phyloP scores from a whole-genome alignment of 2,113 vertebrate species.

The Morone chrysops region DNA sequence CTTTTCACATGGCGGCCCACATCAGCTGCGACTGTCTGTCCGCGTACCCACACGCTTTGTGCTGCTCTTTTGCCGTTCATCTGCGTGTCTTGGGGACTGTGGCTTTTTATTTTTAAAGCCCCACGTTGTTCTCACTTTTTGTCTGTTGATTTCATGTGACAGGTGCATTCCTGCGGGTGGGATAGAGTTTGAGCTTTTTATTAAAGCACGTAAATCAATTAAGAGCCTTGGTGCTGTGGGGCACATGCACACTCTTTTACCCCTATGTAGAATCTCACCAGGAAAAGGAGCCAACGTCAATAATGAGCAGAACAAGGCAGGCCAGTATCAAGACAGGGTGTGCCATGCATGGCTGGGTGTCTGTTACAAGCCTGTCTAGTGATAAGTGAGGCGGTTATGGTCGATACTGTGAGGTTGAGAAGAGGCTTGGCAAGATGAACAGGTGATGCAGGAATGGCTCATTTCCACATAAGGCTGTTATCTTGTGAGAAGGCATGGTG shows the following conservation, averaged over 20 bases:
- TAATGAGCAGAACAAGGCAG: conserved; percentile 24
- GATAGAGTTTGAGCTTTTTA: conserved; percentile 46
- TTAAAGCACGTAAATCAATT: conserved; percentile 67
- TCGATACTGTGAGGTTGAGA: conserved; percentile 30
- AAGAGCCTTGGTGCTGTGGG: not conserved
- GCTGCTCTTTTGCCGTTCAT: conserved; percentile 24
- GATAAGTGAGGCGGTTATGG: conserved; percentile 47
- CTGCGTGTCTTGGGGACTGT: conserved; percentile 29
- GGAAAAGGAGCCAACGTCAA: conserved; percentile 22
- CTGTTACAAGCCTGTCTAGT: conserved; percentile 30
- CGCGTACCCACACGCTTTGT: not conserved
- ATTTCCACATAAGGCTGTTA: conserved; percentile 1
- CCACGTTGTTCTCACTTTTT: conserved; percentile 44
- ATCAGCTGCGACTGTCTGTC: conserved; percentile 57
- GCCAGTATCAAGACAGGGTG: conserved; percentile 31
- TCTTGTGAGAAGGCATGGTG: conserved; percentile 10
- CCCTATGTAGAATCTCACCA: conserved; percentile 4
- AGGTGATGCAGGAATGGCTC: conserved; percentile 37
- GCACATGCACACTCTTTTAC: conserved; percentile 11
- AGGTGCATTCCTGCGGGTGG: conserved; percentile 62
- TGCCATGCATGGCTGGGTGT: conserved; percentile 44
- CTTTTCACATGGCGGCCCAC: conserved; percentile 33
- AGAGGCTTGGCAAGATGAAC: conserved; percentile 49
- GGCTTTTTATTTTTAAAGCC: conserved; percentile 25
- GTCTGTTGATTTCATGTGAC: conserved; percentile 63